Evolutionary conservation across 2,797 vertebrate genomes (phyloP), one percentile per base, ranked within the genome.

Genomic region (Propithecus perrieri): DNA sequence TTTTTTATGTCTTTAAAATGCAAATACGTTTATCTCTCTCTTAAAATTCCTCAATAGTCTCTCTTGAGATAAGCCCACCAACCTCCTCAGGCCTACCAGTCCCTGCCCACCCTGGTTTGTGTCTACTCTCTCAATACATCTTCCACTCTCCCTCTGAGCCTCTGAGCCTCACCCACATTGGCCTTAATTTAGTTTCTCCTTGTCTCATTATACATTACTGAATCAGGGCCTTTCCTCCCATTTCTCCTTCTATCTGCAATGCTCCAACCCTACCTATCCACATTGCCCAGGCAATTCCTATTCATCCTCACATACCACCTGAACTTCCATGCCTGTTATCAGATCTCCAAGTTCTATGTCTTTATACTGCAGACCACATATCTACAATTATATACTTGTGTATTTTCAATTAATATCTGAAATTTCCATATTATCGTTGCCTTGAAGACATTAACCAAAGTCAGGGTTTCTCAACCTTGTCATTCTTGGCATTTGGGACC

Each of bases 201-300:
- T 28, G 9, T n/a, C 15, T 43, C 9, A 7, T 18, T 65, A 43
- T 46, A 33, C 28, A 12, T 63, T n/a, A n/a, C n/a, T 33, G 15
- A 26, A 35, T 35, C 55, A 4, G 28, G 28, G 35, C 18, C 18
- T 33, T 63, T 30, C 63, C 28, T 57, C 28, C 20, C 67, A 24
- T 8, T 20, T 9, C 1, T 28, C 15, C 20, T 43, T n/a, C 7
- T 41, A 17, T 14, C 67, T 8, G 3, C 17, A 41, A 1, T 13
- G 28, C 57, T 26, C n/a, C 35, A 0, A 13, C 17, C 6, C 80
- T 9, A 5, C 28, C 30, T 5, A 0, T 43, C 30, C 57, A 17
- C 13, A 1, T 7, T 4, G 18, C 67, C 33, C 8, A 26, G 26
- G 13, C 13, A 26, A 10, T 10, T 20, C 7, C 53, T 26, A 26